A percentile compares a stretch with the other conserved stretches of the same genome.
These are phyloP conservation scores for Polymixis lichenea DNA, from an alignment of 2,888 invertebrate genomes.

Conservation along the genomic window DNA sequence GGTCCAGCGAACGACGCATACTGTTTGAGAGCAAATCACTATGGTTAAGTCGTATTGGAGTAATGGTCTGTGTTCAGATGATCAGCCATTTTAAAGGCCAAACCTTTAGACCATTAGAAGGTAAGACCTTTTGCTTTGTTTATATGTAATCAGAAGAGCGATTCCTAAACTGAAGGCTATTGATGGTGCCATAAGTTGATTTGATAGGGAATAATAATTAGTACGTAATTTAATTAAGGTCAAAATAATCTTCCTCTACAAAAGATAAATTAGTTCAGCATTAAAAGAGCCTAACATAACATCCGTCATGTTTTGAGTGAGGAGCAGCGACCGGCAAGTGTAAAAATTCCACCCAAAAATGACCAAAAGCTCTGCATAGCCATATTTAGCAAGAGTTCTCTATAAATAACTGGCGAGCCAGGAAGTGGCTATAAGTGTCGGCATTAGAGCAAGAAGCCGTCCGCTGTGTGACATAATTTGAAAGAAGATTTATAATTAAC, in stretches of 20 bases:
- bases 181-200: not conserved
- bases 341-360: slow-evolving; percentile 2
- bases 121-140: slow-evolving; percentile 31
- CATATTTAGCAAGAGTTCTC: slow-evolving; percentile 59
- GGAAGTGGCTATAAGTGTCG: slow-evolving; percentile 61
- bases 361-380: slow-evolving; percentile 35
- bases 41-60: slow-evolving; percentile 41
- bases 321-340: not conserved
- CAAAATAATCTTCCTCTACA: not conserved
- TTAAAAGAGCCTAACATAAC: not conserved
- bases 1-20: slow-evolving; percentile 25
- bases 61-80: slow-evolving; percentile 39
- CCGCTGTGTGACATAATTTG: slow-evolving; percentile 47
- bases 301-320: not conserved
- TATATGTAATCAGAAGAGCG: slow-evolving; percentile 26
- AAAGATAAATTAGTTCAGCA: not conserved
- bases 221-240: not conserved
- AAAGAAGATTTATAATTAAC: slow-evolving; percentile 55
- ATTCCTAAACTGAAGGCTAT: slow-evolving; percentile 12
- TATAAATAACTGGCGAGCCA: slow-evolving; percentile 52
- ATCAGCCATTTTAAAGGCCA: slow-evolving; percentile 32
- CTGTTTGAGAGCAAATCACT: slow-evolving; percentile 51
- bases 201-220: not conserved
- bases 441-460: slow-evolving; percentile 36
- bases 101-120: slow-evolving; percentile 19